Base-by-base conservation (phyloP, 1,140 invertebrate species). In the Leucophenga varia region DNA sequence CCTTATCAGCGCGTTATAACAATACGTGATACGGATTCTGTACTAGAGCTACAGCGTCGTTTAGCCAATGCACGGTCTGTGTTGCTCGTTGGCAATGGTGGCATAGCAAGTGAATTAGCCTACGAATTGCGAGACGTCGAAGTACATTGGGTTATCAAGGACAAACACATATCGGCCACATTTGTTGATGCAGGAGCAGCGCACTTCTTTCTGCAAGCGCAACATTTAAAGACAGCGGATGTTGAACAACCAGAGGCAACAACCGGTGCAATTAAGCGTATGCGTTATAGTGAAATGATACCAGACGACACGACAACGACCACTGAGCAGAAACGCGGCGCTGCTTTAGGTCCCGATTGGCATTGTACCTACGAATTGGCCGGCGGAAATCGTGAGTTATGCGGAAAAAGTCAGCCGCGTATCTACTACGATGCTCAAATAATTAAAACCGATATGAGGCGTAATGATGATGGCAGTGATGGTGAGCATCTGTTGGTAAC, bases 131-230 rank as follows among this genome's bases (percentile, higher is more conserved):
- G 84, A 72, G 85, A 86, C 16, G 82, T 94, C 42, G 84, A 95
- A 63, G 85, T 97, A 18, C 78, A 95, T 22, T 99, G 97, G 97
- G 84, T 90, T 1, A 87, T 99, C 9, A 95, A 93, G 75, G 92
- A 98, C 79, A 82, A 86, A 55, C 90, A 93, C 52, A 94, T 98
- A 59, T 88, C 90, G 7, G 86, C 91, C 16, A 91, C 92, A 9
- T 99, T 97, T 79, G 84, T 98, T 28, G 96, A 98, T 81, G 85
- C 90, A 14, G 95, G 91, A n/a, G 95, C 95, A 17, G 90, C 93
- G 5, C 84, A 96, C 78, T 98, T 98, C 78, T 94, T 97, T 58
- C 83, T 89, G 54, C 59, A 44, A 22, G 19, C 35, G n/a, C 37
- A 69, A 78, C 44, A 55, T 35, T 54, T 57, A 18, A 52, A 60